phyloP scores from a whole-genome alignment of 2,888 invertebrate species.

The Caenorhabditis sp. region DNA sequence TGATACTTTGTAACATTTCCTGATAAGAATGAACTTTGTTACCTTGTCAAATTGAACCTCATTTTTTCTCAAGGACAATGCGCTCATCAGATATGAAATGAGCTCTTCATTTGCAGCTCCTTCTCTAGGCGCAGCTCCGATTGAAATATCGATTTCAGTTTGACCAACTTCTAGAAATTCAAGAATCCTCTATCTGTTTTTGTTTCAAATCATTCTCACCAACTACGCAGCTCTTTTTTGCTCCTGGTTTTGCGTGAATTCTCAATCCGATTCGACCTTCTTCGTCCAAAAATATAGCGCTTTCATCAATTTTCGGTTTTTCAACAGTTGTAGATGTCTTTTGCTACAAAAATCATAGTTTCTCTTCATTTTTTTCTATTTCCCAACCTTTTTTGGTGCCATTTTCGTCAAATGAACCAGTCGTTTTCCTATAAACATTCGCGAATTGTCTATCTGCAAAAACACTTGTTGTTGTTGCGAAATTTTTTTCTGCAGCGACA shows the following conservation, averaged over 20 bases:
- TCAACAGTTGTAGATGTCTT: neutral
- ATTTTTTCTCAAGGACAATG: constrained; percentile 80
- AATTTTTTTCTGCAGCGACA: constrained; percentile 6
- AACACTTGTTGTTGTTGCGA: neutral
- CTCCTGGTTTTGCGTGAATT: constrained; percentile 81
- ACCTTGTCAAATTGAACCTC: constrained; percentile 79
- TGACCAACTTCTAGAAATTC: constrained; percentile 73
- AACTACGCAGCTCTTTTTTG: constrained; percentile 79
- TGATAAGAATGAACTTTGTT: too few species aligned
- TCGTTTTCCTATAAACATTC: neutral
- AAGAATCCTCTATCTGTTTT: constrained; percentile 45
- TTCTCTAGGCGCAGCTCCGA: constrained; percentile 83
- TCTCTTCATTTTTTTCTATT: neutral
- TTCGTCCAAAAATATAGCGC: constrained; percentile 36
- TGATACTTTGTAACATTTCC: neutral
- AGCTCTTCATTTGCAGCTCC: constrained; percentile 84
- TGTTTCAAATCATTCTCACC: constrained; percentile 71
- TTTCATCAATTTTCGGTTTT: constrained; percentile 2
- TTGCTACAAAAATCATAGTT: neutral
- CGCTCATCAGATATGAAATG: constrained; percentile 79
- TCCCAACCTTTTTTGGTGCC: neutral
- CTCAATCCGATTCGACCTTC: constrained; percentile 77
- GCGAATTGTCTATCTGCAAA: neutral
- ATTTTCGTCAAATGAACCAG: neutral
- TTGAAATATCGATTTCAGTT: constrained; percentile 80